Base-by-base conservation (phyloP, 2,888 invertebrate genomes). In the Chironomus tentans region DNA sequence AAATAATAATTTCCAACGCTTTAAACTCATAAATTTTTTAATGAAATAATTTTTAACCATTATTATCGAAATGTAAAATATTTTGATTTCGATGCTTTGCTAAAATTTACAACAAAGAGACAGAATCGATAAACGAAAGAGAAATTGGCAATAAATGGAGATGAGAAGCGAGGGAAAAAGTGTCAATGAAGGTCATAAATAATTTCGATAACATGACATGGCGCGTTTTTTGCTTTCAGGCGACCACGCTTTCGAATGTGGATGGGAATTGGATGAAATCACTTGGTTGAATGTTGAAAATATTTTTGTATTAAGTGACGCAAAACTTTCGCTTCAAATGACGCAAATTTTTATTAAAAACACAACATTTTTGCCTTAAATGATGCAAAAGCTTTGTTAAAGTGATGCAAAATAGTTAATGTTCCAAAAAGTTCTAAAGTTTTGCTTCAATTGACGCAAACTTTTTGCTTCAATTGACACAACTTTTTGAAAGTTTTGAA, bases 171-270 rank as follows among this genome's bases (percentile, higher is more conserved):
- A 65, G 22, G 21, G 65, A 65, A 21, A 24, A 65, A 22, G 21
- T 24, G 65, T 65, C 65, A 21, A 65, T 65, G 65, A 65, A 22
- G 65, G 65, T 65, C 65, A 65, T 65, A 65, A 65, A 65, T 65
- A 65, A 65, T 65, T 65, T 65, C 65, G 65, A 65, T 65, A 65
- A 65, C 65, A 65, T 65, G 65, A 56, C 7, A 56, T 56, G 56
- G 56, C 18, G 65, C 21, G 65, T 24, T 18, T 22, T 7, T 13
- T 65, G 65, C 21, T 65, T 65, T 65, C 5, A 13, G 65, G 65
- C 65, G 24, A 65, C 65, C 65, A 65, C 22, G 12, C 65, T 65
- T 65, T 65, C 22, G 18, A 56, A 56, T 56, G 3, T n/a, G 56
- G 7, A 56, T 56, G 18, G 18, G 7, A 56, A 56, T 18, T 56